Evolutionary conservation across 2,113 vertebrate genomes (phyloP), one percentile per base, ranked within the genome.

Genomic region (Oenanthe melanoleuca): DNA sequence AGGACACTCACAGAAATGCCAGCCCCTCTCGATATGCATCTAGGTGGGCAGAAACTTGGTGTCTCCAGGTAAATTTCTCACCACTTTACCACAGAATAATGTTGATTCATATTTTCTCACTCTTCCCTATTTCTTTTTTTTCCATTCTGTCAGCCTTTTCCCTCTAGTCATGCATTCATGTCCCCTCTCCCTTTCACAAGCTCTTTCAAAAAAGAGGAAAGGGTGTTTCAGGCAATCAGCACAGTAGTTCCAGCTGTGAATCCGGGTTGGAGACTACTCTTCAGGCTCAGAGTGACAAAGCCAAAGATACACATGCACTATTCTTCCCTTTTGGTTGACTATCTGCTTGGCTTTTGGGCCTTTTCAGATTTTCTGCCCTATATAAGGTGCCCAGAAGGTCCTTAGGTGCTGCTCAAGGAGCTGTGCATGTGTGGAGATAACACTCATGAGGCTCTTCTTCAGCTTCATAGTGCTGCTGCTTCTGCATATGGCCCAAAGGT

Each of bases 381-480:
- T 22, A 17, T 65, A 70, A 66, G 25, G 23, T 49, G 6, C 22
- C 17, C 37, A 78, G 69, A 66, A 81, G 23, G 12, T 64, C 26
- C 19, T 24, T 20, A 55, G 19, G 4, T 86, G 40, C 28, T 1
- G 0, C 24, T 45, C 2, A 0, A 33, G 24, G 8, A 70, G 28
- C 22, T 38, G 9, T n/a, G 49, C 29, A 15, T 31, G 3, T 15
- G 14, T 59, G 29, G 53, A 80, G 7, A 22, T 42, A 25, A 9
- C 8, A 33, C 12, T 56, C 2, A 0, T 11, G 49, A 60, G 14
- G 8, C 2, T 50, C 6, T 31, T 74, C 31, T 73, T 72, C 56
- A 70, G 85, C 38, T 44, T 69, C 47, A 23, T 0, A 3, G 40
- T 42, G 33, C 34, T 77, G 25, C 50, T 84, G 15, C 25, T 88